Conservation (phyloP, 2,888 invertebrate genomes). For the Andrena fulva region DNA sequence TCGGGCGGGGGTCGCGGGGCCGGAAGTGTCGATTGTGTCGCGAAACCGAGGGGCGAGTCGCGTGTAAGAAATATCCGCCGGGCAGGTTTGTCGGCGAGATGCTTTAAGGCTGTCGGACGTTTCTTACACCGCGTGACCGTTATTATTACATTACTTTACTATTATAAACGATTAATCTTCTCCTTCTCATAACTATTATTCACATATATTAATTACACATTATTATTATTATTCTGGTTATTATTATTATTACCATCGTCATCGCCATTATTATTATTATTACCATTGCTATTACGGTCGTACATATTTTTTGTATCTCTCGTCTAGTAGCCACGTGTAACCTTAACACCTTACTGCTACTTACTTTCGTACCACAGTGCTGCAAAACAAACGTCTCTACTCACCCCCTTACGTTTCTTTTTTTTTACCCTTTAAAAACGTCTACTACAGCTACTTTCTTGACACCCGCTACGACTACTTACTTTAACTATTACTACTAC, state of each 20-base stretch:
- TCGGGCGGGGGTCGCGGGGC: background rate
- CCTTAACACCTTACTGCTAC: slow-evolving; percentile 60
- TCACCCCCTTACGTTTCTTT: slow-evolving; percentile 55
- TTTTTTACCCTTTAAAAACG: slow-evolving; percentile 38
- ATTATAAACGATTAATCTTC: slow-evolving; percentile 64
- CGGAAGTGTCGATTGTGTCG: background rate
- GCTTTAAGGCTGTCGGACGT: slow-evolving; percentile 18
- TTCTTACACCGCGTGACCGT: slow-evolving; percentile 51
- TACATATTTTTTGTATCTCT: slow-evolving; percentile 76
- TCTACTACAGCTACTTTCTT: slow-evolving; percentile 69
- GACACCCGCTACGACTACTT: slow-evolving; percentile 36
- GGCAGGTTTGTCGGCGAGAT: background rate
- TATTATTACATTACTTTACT: slow-evolving; percentile 44
- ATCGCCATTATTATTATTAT: slow-evolving; percentile 64
- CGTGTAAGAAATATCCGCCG: slow-evolving; percentile 27
- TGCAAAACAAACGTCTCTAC: slow-evolving; percentile 17
- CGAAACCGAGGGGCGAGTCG: slow-evolving; percentile 37
- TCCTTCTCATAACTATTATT: slow-evolving; percentile 67
- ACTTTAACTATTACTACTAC: slow-evolving; percentile 66
- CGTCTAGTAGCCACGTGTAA: slow-evolving; percentile 74
- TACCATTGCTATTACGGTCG: slow-evolving; percentile 68
- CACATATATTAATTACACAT: slow-evolving; percentile 69
- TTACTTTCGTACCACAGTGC: slow-evolving; percentile 52
- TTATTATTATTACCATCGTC: slow-evolving; percentile 66
- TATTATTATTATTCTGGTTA: slow-evolving; percentile 67